Percentiles rank a stretch among this genome's conserved stretches.
Evolutionary conservation across 2,888 invertebrate genomes (phyloP).

Genomic region (Willowsia nigromaculata): DNA sequence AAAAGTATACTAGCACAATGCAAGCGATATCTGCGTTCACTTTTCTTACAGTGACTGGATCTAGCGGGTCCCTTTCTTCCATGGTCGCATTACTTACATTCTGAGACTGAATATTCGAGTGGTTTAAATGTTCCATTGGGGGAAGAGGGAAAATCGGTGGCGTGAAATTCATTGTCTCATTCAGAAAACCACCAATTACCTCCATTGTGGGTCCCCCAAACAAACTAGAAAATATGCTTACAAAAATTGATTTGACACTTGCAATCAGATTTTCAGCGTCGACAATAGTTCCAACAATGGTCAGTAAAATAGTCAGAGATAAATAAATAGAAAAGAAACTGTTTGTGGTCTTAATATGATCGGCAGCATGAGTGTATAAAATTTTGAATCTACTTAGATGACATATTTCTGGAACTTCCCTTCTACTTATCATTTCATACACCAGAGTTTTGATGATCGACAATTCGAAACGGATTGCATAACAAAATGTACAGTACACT

Average conservation of each 20-base stretch:
- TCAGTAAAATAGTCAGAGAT: constrained; percentile 57
- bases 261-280: constrained; percentile 10
- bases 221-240: neutral
- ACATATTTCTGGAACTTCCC: constrained; percentile 35
- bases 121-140: neutral
- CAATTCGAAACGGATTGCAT: constrained; percentile 69
- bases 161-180: neutral
- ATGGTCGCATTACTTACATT: neutral
- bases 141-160: neutral
- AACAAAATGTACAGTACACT: constrained; percentile 71
- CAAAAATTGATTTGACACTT: neutral
- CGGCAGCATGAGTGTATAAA: constrained; percentile 69
- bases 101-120: neutral
- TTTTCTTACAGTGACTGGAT: constrained; percentile 48
- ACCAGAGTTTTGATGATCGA: constrained; percentile 58
- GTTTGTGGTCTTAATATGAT: constrained; percentile 70
- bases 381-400: constrained; percentile 71
- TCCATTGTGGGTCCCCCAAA: neutral
- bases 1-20: constrained; percentile 34
- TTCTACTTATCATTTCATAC: constrained; percentile 50
- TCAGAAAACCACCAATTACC: neutral
- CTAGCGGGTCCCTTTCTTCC: neutral
- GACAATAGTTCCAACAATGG: constrained; percentile 20
- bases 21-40: constrained; percentile 66
- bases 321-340: constrained; percentile 62